phyloP scores from a whole-genome alignment of 2,113 vertebrate species.

The Semnopithecus entellus region DNA sequence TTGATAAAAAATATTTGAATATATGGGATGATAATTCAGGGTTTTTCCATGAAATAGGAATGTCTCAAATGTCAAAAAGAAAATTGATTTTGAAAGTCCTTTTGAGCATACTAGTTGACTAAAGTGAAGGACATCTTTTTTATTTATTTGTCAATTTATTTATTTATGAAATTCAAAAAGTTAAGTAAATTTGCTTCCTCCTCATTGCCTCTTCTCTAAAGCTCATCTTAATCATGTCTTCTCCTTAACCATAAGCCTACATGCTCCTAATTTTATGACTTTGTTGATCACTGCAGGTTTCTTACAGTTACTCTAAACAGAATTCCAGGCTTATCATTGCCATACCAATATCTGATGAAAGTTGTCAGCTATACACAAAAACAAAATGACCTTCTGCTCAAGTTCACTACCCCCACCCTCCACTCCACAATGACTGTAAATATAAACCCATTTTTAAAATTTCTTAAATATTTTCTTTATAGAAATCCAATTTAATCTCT shows the following conservation, averaged over 20 bases:
- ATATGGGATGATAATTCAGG: neutral
- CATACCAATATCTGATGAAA: neutral
- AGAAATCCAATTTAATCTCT: neutral
- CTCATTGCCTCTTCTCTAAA: neutral
- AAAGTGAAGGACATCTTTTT: neutral
- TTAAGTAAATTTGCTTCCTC: neutral
- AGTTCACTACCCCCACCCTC: neutral
- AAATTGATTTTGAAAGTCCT: neutral
- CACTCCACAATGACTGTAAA: neutral
- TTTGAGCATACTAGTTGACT: neutral
- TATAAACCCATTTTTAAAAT: neutral
- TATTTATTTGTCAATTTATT: neutral
- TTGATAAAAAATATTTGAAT: neutral
- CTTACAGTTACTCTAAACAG: neutral
- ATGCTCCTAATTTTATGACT: neutral
- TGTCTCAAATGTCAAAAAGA: neutral
- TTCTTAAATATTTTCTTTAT: neutral
- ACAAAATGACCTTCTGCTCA: neutral
- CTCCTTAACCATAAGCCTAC: neutral
- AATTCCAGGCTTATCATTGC: neutral
- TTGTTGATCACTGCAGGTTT: neutral
- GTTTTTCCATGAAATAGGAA: neutral
- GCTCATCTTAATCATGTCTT: neutral
- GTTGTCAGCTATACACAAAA: neutral
- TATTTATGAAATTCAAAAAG: neutral